phyloP scores from a whole-genome alignment of 1,140 invertebrate species.

The Pantala flavescens region DNA sequence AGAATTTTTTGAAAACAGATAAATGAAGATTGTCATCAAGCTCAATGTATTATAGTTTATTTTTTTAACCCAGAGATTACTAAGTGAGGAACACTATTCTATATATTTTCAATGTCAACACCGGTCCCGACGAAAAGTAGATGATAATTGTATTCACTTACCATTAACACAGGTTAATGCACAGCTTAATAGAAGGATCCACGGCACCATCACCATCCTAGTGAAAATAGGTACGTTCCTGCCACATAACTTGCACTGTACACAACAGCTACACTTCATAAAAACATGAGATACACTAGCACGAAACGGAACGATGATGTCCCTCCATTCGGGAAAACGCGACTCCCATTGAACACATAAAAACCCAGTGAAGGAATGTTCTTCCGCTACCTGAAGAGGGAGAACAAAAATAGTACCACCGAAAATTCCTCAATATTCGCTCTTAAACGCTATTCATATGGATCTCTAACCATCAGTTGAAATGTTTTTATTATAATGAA shows the following conservation, averaged over 20 bases:
- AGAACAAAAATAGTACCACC: background rate
- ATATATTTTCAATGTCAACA: background rate
- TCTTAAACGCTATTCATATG: no score
- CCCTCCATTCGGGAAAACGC: constrained; percentile 1
- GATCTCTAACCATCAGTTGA: no score
- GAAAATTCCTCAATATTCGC: no score
- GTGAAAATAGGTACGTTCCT: constrained; percentile 9
- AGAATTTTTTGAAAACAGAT: no score
- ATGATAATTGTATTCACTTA: background rate
- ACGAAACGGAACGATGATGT: background rate
- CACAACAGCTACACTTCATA: constrained; percentile 1
- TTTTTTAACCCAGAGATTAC: no score
- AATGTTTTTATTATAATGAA: no score
- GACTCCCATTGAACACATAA: background rate
- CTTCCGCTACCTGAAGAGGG: background rate
- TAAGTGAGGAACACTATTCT: background rate
- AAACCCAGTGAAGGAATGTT: background rate
- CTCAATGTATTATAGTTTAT: no score
- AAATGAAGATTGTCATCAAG: no score
- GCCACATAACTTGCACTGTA: constrained; percentile 8
- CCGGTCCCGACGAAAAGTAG: background rate
- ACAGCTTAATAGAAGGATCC: background rate
- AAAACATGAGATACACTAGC: background rate
- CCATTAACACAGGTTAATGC: constrained; percentile 5
- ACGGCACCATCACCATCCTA: constrained; percentile 7